Base-by-base conservation (phyloP, 2,797 vertebrate genomes). In the Holocentrus rufus region DNA sequence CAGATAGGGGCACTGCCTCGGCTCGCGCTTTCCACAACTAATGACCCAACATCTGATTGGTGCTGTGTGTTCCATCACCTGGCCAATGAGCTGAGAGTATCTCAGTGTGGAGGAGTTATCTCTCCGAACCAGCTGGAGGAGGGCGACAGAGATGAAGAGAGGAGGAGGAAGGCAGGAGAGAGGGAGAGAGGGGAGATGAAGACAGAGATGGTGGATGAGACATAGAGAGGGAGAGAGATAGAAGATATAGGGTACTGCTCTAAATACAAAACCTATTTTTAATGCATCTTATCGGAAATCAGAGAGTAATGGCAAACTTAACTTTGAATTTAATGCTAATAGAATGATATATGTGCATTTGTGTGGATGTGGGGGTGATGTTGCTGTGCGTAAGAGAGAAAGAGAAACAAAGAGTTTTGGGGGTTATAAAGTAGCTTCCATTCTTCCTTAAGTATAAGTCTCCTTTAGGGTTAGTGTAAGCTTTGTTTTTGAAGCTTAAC, bases 41-140 rank as follows among this genome's bases (percentile, higher is more conserved):
- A 91, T 87, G 89, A 92, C 83, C 73, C 79, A 50, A 71, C 18
- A 2, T 86, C 72, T 82, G 86, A 90, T 89, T 87, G 86, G 84
- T 82, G 84, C 59, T 61, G 81, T 15, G 56, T 25, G 61, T 72
- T 88, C 84, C 77, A 80, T 80, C 79, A 76, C 55, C 25, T 4
- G 56, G 81, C 88, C 88, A 90, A 84, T 87, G 84, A 75, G 84
- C 78, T 67, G 62, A 66, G 70, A 77, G 84, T 76, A 71, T 81
- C 72, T 84, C 10, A 3, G 86, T 72, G 74, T 87, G 81, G 78
- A 89, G 88, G 85, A 89, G 87, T 92, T 93, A 94, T 94, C 93
- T 93, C 86, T 72, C 85, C 82, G 63, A 59, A 82, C 87, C 93
- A 94, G 91, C 88, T 84, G 87, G 90, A 85, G 87, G 84, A 89